Evolutionary conservation across 2,888 invertebrate genomes (phyloP).

Genomic region (Nemotelus nigrinus): DNA sequence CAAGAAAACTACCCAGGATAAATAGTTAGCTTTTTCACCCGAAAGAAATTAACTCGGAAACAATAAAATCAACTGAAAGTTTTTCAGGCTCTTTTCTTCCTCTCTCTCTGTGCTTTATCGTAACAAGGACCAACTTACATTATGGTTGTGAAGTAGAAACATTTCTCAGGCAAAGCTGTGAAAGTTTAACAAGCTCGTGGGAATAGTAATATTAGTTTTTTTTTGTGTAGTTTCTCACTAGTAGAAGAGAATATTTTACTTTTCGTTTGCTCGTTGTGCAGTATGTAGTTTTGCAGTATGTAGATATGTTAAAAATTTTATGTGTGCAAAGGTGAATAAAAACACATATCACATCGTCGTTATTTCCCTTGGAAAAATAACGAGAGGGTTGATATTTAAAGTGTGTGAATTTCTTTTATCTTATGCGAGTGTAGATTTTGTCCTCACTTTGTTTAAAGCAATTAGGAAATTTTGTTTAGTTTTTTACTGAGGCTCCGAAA

Average conservation of each 20-base stretch:
- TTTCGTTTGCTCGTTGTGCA: not conserved
- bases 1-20: not conserved
- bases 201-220: slow-evolving; percentile 28
- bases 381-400: too few relatives aligned
- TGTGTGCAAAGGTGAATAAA: too few relatives aligned
- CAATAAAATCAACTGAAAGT: not conserved
- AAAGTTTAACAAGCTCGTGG: slow-evolving; percentile 24
- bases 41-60: not conserved
- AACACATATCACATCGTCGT: too few relatives aligned
- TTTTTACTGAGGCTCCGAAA: too few relatives aligned
- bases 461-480: too few relatives aligned
- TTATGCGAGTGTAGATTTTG: too few relatives aligned
- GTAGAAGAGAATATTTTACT: not conserved
- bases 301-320: too few relatives aligned
- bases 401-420: too few relatives aligned
- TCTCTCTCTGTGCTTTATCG: not conserved
- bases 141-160: not conserved
- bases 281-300: not conserved
- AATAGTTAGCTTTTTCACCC: not conserved
- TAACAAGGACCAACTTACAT: not conserved
- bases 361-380: too few relatives aligned
- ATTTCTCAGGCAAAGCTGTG: not conserved
- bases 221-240: not conserved
- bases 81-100: not conserved
- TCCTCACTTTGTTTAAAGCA: too few relatives aligned